A percentile compares a stretch with the other conserved stretches of the same genome.
These are phyloP conservation scores for Lamprotornis superbus DNA, from an alignment of 2,113 vertebrate species.

Conservation along the genomic window DNA sequence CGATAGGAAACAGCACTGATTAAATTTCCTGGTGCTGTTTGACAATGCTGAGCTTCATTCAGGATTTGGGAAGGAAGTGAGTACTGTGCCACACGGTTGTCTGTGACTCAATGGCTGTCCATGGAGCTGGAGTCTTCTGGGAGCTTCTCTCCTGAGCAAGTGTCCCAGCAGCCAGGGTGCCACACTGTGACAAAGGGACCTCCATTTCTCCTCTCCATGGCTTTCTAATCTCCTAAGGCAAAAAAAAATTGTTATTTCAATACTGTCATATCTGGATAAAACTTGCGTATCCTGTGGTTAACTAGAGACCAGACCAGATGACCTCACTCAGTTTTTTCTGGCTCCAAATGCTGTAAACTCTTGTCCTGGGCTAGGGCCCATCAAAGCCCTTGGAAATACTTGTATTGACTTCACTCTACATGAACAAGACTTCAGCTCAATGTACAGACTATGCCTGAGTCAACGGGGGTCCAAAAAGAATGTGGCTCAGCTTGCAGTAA, in stretches of 20 bases:
- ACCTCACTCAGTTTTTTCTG: neutral
- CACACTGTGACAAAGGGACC: neutral
- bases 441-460: neutral
- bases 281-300: neutral
- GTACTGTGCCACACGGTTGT: accelerated
- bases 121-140: accelerated
- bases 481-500: neutral
- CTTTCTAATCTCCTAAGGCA: neutral
- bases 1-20: neutral
- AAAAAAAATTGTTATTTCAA: neutral
- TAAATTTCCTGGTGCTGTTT: neutral
- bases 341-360: neutral
- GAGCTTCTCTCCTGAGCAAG: neutral
- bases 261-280: neutral
- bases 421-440: neutral
- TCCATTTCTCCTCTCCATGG: neutral
- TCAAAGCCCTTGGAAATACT: neutral
- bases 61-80: neutral
- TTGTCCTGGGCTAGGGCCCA: neutral
- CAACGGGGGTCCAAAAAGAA: neutral
- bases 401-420: neutral
- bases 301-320: neutral
- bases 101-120: neutral
- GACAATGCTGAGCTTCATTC: neutral
- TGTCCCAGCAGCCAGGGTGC: neutral